Conservation (phyloP, 2,888 invertebrate genomes). For the Criorhina ranunculi region DNA sequence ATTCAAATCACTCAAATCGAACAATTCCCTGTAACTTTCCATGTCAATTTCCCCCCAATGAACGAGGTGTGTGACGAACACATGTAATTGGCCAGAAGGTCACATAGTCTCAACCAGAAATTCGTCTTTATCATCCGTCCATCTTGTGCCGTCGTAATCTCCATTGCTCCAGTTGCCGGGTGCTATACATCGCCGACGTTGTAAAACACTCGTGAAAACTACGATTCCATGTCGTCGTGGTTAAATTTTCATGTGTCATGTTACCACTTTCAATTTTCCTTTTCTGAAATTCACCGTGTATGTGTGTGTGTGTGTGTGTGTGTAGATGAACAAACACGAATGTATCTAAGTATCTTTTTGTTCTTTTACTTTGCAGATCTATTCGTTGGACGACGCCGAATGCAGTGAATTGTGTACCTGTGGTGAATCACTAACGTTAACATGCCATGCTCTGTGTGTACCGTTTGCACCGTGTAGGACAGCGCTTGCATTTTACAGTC, state of each 20-base stretch:
- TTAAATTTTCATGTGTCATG: conserved; percentile 52
- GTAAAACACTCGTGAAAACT: conserved; percentile 8
- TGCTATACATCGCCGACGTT: neutral
- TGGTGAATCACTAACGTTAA: conserved; percentile 90
- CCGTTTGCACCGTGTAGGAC: conserved; percentile 94
- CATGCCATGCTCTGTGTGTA: conserved; percentile 95
- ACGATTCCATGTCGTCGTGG: conserved; percentile 27
- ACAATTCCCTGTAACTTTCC: conserved; percentile 19
- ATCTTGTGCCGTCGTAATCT: conserved; percentile 22
- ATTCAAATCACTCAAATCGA: neutral
- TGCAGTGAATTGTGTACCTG: conserved; percentile 96
- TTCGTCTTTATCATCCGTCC: conserved; percentile 32
- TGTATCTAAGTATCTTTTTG: conserved; percentile 70
- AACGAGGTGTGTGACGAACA: conserved; percentile 30
- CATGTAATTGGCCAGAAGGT: conserved; percentile 67
- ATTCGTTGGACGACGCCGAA: conserved; percentile 91
- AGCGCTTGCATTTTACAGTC: conserved; percentile 94
- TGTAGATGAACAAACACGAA: conserved; percentile 47
- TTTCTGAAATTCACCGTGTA: conserved; percentile 22
- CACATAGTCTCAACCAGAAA: conserved; percentile 43
- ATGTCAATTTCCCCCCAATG: conserved; percentile 14
- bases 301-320: too few relatives aligned
- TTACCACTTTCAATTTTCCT: conserved; percentile 66
- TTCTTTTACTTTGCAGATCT: conserved; percentile 80
- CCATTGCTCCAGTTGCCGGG: conserved; percentile 1